phyloP scores from a whole-genome alignment of 2,113 vertebrate species.

The Eudyptes chrysolophus region DNA sequence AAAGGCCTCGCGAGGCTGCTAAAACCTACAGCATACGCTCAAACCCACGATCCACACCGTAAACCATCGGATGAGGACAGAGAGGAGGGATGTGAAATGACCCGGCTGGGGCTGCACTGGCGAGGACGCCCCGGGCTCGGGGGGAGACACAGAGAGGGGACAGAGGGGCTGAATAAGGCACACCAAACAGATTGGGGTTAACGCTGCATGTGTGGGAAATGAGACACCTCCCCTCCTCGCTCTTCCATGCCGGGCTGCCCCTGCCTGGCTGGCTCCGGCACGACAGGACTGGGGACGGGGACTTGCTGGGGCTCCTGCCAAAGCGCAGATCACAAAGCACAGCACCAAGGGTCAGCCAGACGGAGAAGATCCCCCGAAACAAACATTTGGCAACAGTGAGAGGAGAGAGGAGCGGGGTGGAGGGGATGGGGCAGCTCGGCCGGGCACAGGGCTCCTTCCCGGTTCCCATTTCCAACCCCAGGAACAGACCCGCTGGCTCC shows the following conservation, averaged over 20 bases:
- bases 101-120: neutral
- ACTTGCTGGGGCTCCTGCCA: neutral
- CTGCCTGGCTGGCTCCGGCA: neutral
- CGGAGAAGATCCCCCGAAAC: neutral
- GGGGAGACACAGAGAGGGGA: neutral
- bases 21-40: neutral
- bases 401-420: neutral
- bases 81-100: neutral
- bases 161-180: constrained; percentile 54
- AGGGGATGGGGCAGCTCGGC: neutral
- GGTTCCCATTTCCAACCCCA: neutral
- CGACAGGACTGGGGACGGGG: neutral
- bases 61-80: neutral
- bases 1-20: neutral
- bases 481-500: neutral
- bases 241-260: neutral
- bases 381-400: constrained; percentile 41
- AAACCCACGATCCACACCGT: rapidly evolving
- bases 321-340: neutral
- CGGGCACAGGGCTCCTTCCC: neutral
- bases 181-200: constrained; percentile 20
- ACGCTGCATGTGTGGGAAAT: neutral
- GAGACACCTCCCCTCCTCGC: neutral
- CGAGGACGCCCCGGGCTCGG: neutral
- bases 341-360: neutral